Evolutionary conservation across 1,140 invertebrate genomes (phyloP).

Genomic region (Zaprionus tsacasi): DNA sequence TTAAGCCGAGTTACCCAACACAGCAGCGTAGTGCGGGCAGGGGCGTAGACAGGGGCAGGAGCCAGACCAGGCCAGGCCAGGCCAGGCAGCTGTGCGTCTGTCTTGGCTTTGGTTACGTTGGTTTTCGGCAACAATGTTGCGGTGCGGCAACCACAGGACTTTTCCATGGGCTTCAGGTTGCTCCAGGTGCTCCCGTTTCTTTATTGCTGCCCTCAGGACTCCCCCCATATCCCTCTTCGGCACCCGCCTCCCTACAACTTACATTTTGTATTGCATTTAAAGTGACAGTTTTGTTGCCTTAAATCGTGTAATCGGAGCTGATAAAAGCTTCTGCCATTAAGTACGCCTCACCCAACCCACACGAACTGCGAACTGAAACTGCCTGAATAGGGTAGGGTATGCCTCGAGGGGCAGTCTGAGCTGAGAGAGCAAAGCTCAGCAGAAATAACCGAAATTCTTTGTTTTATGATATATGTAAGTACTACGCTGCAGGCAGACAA

Average conservation of each 20-base stretch:
- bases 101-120: constrained; percentile 71
- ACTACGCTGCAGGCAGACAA: constrained; percentile 20
- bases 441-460: constrained; percentile 50
- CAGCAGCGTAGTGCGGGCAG: neutral
- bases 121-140: constrained; percentile 80
- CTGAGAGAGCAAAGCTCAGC: constrained; percentile 23
- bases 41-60: neutral
- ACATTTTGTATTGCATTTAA: constrained; percentile 64
- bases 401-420: neutral
- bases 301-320: constrained; percentile 78
- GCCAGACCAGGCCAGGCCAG: neutral
- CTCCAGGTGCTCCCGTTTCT: constrained; percentile 59
- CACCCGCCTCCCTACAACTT: neutral
- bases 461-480: constrained; percentile 47
- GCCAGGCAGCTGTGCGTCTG: constrained; percentile 35
- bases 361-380: constrained; percentile 21
- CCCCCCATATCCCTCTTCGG: neutral
- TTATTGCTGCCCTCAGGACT: neutral
- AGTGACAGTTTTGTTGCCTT: constrained; percentile 76
- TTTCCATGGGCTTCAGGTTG: constrained; percentile 48
- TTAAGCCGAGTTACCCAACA: constrained; percentile 75
- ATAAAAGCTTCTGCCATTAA: constrained; percentile 74
- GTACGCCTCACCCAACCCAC: constrained; percentile 24
- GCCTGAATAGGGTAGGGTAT: neutral
- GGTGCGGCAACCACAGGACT: constrained; percentile 73